Evolutionary conservation across 2,888 invertebrate species (phyloP).

Genomic region (Dasypogon diadema): DNA sequence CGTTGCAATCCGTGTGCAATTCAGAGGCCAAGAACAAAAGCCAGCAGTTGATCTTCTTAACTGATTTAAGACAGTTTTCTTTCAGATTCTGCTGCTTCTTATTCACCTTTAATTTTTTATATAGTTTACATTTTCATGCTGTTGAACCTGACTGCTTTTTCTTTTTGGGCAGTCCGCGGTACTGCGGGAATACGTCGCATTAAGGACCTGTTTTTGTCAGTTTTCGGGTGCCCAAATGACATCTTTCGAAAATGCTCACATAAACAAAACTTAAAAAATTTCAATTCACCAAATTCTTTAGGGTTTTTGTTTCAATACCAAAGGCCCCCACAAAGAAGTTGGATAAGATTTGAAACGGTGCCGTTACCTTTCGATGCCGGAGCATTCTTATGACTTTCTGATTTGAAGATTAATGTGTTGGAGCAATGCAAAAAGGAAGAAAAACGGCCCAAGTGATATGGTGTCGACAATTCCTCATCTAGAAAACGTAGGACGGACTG

Average conservation of each 20-base stretch:
- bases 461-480: conserved; percentile 46
- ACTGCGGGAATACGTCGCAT: conserved; percentile 29
- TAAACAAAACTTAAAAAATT: conserved; percentile 49
- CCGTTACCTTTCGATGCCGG: conserved; percentile 13
- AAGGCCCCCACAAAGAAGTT: conserved; percentile 35
- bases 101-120: conserved; percentile 42
- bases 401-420: conserved; percentile 22
- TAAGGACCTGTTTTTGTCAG: conserved; percentile 48
- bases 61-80: conserved; percentile 50
- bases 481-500: no score
- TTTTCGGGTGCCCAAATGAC: conserved; percentile 50
- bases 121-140: conserved; percentile 39
- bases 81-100: conserved; percentile 14
- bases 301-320: conserved; percentile 26
- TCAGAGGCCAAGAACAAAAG: conserved; percentile 47
- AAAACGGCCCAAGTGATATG: conserved; percentile 2
- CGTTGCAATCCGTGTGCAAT: conserved; percentile 36
- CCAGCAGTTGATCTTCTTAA: conserved; percentile 43
- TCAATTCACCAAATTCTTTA: conserved; percentile 41
- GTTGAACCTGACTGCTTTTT: conserved; percentile 3
- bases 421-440: not conserved
- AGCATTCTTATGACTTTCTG: conserved; percentile 3
- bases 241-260: conserved; percentile 51
- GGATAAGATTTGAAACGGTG: conserved; percentile 24
- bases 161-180: conserved; percentile 19